A percentile compares a stretch with the other conserved stretches of the same genome.
These are phyloP conservation scores for Penaeus monodon DNA, from an alignment of 2,888 invertebrate species.

Conservation along the genomic window DNA sequence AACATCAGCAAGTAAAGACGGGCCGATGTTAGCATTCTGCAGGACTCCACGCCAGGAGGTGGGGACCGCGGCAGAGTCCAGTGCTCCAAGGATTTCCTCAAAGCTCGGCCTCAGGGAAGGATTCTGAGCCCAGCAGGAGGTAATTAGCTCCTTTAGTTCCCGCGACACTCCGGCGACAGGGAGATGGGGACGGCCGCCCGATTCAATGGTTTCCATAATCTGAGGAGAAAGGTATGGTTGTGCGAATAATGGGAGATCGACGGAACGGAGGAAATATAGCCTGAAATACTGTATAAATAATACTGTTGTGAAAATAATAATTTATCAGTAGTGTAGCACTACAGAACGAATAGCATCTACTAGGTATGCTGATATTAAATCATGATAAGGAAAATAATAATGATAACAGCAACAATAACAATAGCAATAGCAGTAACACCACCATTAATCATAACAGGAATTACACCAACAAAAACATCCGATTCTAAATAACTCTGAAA, in stretches of 20 bases:
- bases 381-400: too few species aligned
- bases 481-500: too few species aligned
- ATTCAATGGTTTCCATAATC: conserved; percentile 63
- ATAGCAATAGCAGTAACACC: too few species aligned
- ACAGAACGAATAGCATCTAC: too few species aligned
- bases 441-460: too few species aligned
- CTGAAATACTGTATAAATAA: too few species aligned
- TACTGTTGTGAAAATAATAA: too few species aligned
- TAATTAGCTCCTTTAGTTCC: conserved; percentile 60
- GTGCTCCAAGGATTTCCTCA: conserved; percentile 60
- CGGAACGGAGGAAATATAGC: too few species aligned
- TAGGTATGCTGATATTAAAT: too few species aligned
- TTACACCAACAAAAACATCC: too few species aligned
- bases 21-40: conserved; percentile 51
- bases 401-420: too few species aligned
- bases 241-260: not conserved
- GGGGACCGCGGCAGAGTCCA: conserved; percentile 61
- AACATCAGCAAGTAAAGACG: conserved; percentile 51
- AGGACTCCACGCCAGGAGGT: conserved; percentile 60
- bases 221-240: conserved; percentile 12
- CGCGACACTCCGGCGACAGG: conserved; percentile 55
- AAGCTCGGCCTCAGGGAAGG: conserved; percentile 63
- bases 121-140: conserved; percentile 65
- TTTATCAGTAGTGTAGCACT: too few species aligned
- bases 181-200: conserved; percentile 57